A percentile compares a stretch with the other conserved stretches of the same genome.
phyloP scores from a whole-genome alignment of 2,113 vertebrate species.

The Cygnus buccinator region DNA sequence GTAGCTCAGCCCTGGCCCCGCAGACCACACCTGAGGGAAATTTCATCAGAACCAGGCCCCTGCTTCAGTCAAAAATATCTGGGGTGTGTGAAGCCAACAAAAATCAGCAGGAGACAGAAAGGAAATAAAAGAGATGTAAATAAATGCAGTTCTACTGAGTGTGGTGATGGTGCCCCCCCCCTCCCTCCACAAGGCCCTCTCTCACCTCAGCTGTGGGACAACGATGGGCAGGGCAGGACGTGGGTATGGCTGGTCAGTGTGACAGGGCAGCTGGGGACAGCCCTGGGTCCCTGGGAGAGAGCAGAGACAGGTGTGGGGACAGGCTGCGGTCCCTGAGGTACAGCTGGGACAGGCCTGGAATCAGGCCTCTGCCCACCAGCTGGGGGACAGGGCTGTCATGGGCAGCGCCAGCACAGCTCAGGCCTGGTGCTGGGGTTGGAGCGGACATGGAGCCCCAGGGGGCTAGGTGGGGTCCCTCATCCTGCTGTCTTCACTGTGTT shows the following conservation, averaged over 20 bases:
- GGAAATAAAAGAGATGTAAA: neutral
- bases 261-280: neutral
- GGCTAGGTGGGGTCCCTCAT: neutral
- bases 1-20: too few relatives aligned
- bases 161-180: neutral
- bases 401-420: neutral
- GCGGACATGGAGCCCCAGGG: neutral
- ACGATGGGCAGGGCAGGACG: neutral
- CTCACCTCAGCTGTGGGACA: neutral
- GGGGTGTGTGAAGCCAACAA: neutral
- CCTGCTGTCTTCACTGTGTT: neutral
- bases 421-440: too few relatives aligned
- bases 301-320: neutral
- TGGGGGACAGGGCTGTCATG: neutral
- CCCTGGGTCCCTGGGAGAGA: neutral
- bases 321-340: neutral
- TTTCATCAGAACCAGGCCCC: too few relatives aligned
- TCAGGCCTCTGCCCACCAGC: too few relatives aligned
- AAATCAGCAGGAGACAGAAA: neutral
- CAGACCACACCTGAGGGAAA: too few relatives aligned
- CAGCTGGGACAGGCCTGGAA: neutral
- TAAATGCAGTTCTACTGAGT: fast-evolving
- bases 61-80: neutral
- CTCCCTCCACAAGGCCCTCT: neutral
- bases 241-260: neutral